These are phyloP conservation scores for Pteria penguin DNA, from an alignment of 2,888 invertebrate species.

Conservation along the genomic window DNA sequence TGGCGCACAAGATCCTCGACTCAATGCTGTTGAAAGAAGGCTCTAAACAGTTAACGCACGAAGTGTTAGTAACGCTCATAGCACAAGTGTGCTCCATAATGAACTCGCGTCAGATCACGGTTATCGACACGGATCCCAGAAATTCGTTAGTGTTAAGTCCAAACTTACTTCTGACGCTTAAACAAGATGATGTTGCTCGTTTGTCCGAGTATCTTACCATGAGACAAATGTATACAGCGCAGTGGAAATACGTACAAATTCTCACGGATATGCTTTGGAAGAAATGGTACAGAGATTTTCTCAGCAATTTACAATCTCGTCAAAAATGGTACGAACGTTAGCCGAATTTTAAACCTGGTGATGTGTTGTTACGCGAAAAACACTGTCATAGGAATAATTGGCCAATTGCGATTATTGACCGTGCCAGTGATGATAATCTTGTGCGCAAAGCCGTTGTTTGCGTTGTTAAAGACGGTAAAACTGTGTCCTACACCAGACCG, in stretches of 20 bases:
- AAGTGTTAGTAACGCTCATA: not conserved
- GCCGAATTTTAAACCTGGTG: not conserved
- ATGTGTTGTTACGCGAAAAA: not conserved
- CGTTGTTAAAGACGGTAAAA: not conserved
- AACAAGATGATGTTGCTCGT: not conserved
- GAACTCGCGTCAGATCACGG: not conserved
- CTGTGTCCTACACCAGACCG: not conserved
- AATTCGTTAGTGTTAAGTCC: not conserved
- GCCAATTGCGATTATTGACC: not conserved
- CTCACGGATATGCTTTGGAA: slow-evolving; percentile 6
- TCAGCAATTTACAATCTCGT: not conserved
- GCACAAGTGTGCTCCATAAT: not conserved
- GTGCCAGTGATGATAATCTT: not conserved
- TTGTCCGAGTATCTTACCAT: not conserved
- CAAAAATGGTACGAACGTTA: not conserved
- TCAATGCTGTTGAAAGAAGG: not conserved
- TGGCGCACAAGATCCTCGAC: not conserved
- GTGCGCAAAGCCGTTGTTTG: not conserved
- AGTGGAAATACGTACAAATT: slow-evolving; percentile 4
- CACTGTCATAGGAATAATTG: not conserved
- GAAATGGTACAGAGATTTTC: not conserved
- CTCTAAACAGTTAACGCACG: not conserved
- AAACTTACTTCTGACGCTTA: not conserved
- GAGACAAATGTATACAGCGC: not conserved
- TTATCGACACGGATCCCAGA: not conserved